Percentiles rank a stretch among this genome's conserved stretches.
Evolutionary conservation across 2,797 vertebrate species (phyloP).

Genomic region (Sebastes oblongus): DNA sequence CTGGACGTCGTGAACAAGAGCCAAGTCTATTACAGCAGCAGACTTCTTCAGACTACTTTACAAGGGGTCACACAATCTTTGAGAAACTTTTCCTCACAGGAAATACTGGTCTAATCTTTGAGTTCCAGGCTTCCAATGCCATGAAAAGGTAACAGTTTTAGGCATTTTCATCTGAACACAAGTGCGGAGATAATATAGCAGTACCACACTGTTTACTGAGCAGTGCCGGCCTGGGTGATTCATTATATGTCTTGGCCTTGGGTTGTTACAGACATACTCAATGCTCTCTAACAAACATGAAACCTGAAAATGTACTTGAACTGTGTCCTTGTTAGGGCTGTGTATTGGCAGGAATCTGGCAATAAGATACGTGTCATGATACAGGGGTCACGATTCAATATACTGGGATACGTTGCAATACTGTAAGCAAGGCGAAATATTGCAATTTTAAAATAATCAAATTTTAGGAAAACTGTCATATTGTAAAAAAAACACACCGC

Average conservation of each 20-base stretch:
- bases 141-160: not conserved
- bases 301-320: not conserved
- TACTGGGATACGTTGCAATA: no score
- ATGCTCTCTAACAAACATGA: not conserved
- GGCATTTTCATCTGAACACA: not conserved
- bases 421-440: no score
- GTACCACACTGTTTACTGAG: not conserved
- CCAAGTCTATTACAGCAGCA: conserved; percentile 16
- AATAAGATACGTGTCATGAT: no score
- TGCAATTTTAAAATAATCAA: no score
- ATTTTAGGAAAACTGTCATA: no score
- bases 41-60: not conserved
- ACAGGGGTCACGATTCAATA: no score
- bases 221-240: not conserved
- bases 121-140: not conserved
- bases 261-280: not conserved
- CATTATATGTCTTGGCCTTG: not conserved
- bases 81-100: not conserved
- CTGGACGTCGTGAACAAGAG: conserved; percentile 10
- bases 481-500: no score
- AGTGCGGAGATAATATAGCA: not conserved
- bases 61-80: not conserved
- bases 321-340: not conserved
- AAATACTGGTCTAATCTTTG: not conserved
- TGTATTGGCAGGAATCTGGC: no score